These are phyloP conservation scores for Heliconius hermathena DNA, from an alignment of 1,140 invertebrate genomes.

Conservation along the genomic window DNA sequence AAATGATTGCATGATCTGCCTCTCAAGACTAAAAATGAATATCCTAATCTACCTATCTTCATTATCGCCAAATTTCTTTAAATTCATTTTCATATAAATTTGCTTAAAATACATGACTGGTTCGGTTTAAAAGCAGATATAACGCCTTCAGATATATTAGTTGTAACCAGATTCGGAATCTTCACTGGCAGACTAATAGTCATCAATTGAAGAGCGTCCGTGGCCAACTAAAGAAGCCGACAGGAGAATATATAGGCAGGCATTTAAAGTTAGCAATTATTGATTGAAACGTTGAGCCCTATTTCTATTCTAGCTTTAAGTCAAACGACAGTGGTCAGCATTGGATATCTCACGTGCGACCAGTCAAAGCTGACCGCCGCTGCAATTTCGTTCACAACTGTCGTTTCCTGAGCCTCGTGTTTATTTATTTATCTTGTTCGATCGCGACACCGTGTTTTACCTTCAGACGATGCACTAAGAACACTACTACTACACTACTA, in stretches of 20 bases:
- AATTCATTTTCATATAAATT: not conserved
- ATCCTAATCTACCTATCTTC: not conserved
- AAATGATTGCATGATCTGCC: not conserved
- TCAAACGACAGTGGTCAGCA: not conserved
- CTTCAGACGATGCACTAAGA: not conserved
- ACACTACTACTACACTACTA: too few species aligned
- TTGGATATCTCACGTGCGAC: not conserved
- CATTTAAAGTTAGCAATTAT: slow-evolving; percentile 1
- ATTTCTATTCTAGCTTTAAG: not conserved
- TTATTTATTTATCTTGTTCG: slow-evolving; percentile 11
- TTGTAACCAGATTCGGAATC: too few species aligned
- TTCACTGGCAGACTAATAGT: not conserved
- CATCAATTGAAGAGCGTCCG: not conserved
- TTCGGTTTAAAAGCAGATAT: too few species aligned
- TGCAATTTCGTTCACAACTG: not conserved
- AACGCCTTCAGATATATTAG: too few species aligned
- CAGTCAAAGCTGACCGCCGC: not conserved
- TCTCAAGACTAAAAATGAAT: not conserved
- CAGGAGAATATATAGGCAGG: not conserved
- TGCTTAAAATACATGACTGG: not conserved
- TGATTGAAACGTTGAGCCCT: slow-evolving; percentile 2
- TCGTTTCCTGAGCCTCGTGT: not conserved
- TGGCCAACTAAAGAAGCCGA: not conserved
- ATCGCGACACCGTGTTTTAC: not conserved
- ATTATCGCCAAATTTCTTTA: not conserved